Evolutionary conservation across 1,140 invertebrate species (phyloP), one percentile per base, ranked within the genome.

Genomic region (Heliconius hewitsoni): DNA sequence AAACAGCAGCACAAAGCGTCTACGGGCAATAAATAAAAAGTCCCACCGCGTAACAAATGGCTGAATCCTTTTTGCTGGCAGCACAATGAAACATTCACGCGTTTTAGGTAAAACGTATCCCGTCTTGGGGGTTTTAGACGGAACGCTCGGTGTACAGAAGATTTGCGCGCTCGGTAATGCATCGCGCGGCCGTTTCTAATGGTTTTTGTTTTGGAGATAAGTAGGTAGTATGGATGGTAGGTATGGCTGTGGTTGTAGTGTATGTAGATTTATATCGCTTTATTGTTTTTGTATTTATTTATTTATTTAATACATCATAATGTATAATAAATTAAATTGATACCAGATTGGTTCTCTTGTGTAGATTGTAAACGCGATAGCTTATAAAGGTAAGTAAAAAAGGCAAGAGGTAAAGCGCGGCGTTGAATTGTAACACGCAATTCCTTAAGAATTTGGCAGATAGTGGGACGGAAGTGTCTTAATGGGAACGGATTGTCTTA

Each of bases 91-190:
- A 73, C 79, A 83, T 85, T 86, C 83, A 83, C 84, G 76, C 83
- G 81, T 86, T 88, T 87, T 86, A 87, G 79, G 78, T 83, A 86
- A 89, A 87, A 86, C 76, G 81, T 60, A 83, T 84, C 83, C 81
- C 84, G 84, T 84, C 85, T 85, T 78, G 85, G 76, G 76, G 76
- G 81, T 86, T 87, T 87, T 85, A 87, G 79, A 79, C 82, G 85
- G 87, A 88, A 86, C 79, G 81, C 52, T 83, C 83, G n/a, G 23
- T 82, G 79, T 82, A 83, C 84, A 82, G 73, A 83, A 77, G 82
- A 86, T 89, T 86, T 82, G 80, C 78, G 66, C 81, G 82, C 81
- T 79, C 57, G 52, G 74, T 86, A 85, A 87, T 82, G 86, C 73
- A 83, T 82, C 86, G 82, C 83, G 72, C 57, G 81, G 78, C 19